phyloP scores from a whole-genome alignment of 1,140 invertebrate genomes.

The Calephelis virginiensis region DNA sequence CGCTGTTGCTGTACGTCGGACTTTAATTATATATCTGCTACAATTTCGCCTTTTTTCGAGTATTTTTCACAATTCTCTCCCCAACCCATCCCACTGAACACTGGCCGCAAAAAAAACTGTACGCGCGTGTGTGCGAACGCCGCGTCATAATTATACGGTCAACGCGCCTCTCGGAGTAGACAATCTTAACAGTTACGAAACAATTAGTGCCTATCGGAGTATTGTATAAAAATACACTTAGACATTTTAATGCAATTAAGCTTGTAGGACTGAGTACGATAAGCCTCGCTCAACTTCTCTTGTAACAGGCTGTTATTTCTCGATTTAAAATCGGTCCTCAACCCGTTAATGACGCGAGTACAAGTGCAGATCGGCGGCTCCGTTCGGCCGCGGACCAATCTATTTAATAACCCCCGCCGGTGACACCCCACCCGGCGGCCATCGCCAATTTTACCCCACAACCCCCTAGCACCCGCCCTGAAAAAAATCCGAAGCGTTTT shows the following conservation, averaged over 20 bases:
- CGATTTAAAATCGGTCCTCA: constrained; percentile 78
- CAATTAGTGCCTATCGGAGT: constrained; percentile 36
- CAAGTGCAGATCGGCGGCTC: constrained; percentile 76
- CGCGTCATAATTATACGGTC: constrained; percentile 28
- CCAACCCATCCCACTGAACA: constrained; percentile 49
- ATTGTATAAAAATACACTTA: constrained; percentile 54
- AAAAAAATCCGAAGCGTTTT: constrained; percentile 79
- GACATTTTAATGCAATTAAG: constrained; percentile 67
- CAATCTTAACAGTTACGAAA: constrained; percentile 31
- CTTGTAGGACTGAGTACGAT: constrained; percentile 58
- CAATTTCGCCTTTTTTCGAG: constrained; percentile 78
- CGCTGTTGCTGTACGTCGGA: constrained; percentile 67
- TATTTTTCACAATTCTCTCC: constrained; percentile 77
- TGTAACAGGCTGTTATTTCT: constrained; percentile 76
- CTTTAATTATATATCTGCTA: constrained; percentile 79
- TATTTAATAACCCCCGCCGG: constrained; percentile 78
- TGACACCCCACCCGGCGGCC: constrained; percentile 75
- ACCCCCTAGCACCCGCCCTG: constrained; percentile 73
- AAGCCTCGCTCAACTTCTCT: constrained; percentile 74
- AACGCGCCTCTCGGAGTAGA: constrained; percentile 8
- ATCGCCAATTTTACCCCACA: constrained; percentile 74
- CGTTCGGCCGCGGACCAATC: constrained; percentile 78
- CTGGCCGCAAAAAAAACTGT: constrained; percentile 55
- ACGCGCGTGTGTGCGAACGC: constrained; percentile 50
- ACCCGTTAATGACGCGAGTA: constrained; percentile 79